Conservation (phyloP, 2,888 invertebrate species). For the Heliconius aoede region DNA sequence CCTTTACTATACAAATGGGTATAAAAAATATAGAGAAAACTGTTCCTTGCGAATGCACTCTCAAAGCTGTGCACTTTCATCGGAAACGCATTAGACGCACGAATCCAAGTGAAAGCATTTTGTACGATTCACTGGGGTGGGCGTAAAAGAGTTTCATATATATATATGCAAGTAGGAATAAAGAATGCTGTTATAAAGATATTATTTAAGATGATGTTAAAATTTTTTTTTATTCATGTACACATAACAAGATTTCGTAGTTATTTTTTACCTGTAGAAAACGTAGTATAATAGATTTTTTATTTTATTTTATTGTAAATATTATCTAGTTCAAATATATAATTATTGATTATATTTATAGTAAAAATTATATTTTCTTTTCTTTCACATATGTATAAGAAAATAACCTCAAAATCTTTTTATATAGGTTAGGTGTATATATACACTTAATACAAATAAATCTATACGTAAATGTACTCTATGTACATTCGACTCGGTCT, state of each 20-base stretch:
- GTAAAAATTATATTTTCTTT: too few species aligned
- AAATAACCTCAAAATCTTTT: too few species aligned
- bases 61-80: constrained; percentile 43
- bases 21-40: constrained; percentile 29
- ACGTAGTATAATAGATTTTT: neutral
- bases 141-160: constrained; percentile 28
- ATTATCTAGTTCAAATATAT: neutral
- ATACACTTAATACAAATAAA: neutral
- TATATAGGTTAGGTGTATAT: too few species aligned
- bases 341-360: neutral
- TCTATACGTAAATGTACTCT: neutral
- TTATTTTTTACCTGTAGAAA: neutral
- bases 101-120: constrained; percentile 46
- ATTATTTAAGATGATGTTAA: neutral
- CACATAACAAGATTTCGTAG: neutral
- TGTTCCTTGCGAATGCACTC: constrained; percentile 39
- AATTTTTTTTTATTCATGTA: neutral
- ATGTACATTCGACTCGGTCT: constrained; percentile 48
- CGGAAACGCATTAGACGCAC: constrained; percentile 46
- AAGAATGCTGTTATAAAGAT: neutral
- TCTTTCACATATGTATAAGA: too few species aligned
- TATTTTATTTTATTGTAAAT: neutral
- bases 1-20: constrained; percentile 1
- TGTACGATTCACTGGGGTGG: constrained; percentile 44
- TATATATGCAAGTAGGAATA: neutral